Evolutionary conservation across 1,140 invertebrate species (phyloP).

Genomic region (Drosophila bocqueti): DNA sequence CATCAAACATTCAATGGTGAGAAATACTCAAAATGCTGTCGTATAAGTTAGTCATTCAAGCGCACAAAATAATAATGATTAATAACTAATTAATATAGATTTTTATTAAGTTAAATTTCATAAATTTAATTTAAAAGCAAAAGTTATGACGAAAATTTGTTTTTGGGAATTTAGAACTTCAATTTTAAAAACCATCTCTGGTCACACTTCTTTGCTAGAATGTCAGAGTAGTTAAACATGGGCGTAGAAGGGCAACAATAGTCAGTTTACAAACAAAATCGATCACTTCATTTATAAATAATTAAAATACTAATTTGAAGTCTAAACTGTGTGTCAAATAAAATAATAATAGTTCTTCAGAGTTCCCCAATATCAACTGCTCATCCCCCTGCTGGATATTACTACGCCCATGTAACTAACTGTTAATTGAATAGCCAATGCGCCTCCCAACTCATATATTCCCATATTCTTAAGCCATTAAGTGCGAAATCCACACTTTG

Average conservation of each 20-base stretch:
- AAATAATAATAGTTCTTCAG: not conserved
- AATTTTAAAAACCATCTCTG: not conserved
- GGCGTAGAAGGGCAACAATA: not conserved
- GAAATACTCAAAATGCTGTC: not conserved
- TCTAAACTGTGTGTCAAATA: not conserved
- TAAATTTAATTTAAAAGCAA: too few relatives aligned
- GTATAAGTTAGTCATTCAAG: not conserved
- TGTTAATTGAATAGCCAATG: slow-evolving; percentile 33
- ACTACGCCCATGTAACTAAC: slow-evolving; percentile 10
- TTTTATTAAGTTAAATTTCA: not conserved
- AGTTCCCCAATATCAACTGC: not conserved
- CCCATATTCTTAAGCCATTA: slow-evolving; percentile 15
- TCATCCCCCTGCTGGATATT: not conserved
- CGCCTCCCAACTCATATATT: slow-evolving; percentile 2
- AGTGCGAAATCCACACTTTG: slow-evolving; percentile 44
- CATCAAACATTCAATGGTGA: not conserved
- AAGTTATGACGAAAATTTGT: not conserved
- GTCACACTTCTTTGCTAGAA: slow-evolving; percentile 14
- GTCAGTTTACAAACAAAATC: not conserved
- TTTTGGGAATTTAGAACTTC: not conserved
- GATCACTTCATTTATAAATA: not conserved
- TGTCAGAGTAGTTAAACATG: not conserved
- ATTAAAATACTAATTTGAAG: too few relatives aligned
- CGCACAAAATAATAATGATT: too few relatives aligned
- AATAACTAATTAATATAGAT: not conserved